Conservation (phyloP, 2,113 vertebrate species). For the Channa maculata region DNA sequence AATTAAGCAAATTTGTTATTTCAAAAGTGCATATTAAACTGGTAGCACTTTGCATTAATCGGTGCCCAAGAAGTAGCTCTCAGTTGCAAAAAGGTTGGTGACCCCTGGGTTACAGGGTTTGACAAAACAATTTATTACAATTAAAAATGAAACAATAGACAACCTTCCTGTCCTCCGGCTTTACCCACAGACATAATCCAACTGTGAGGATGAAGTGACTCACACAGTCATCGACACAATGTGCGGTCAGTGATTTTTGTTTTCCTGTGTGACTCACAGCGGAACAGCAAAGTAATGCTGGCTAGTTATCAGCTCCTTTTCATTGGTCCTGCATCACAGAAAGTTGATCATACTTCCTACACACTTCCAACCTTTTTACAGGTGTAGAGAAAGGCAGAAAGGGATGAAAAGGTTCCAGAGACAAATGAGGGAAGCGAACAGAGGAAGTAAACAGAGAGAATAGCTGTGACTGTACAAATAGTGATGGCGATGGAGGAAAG, state of each 20-base stretch:
- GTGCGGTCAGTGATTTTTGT: constrained; percentile 36
- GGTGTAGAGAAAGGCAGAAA: neutral
- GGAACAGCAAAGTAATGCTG: neutral
- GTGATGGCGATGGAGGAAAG: neutral
- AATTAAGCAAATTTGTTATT: no score
- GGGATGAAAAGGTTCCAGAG: neutral
- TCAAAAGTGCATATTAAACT: no score
- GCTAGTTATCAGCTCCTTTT: constrained; percentile 6
- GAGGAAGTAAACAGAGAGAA: neutral
- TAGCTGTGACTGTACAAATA: neutral
- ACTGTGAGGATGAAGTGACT: constrained; percentile 31
- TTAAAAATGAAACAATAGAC: neutral
- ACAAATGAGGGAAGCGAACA: neutral
- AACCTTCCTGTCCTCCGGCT: neutral
- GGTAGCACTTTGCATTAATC: no score
- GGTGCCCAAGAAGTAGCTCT: no score
- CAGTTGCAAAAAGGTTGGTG: no score
- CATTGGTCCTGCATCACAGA: neutral
- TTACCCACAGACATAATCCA: constrained; percentile 13
- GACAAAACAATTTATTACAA: no score
- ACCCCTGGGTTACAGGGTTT: no score
- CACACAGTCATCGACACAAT: constrained; percentile 18
- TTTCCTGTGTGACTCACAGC: constrained; percentile 44
- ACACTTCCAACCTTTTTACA: neutral
- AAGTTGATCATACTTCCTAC: neutral